Percentiles rank a stretch among this genome's conserved stretches.
Conservation (phyloP, 2,113 vertebrate genomes). For the Paracanthobrama guichenoti region DNA sequence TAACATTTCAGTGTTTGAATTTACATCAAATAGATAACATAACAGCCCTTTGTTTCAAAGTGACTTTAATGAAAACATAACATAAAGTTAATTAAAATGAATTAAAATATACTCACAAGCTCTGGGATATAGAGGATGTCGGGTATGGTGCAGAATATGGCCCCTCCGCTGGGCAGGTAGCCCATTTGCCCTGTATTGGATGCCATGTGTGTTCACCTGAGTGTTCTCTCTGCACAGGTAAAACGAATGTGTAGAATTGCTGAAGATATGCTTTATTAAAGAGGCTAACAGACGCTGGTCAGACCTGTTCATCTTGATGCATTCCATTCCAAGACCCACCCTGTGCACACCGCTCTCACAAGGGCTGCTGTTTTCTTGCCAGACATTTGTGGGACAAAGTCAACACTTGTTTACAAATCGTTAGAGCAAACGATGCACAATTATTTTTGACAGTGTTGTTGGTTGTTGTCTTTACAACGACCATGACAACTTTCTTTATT, state of each 20-base stretch:
- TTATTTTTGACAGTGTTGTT: neutral
- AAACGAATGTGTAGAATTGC: neutral
- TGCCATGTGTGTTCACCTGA: constrained; percentile 60
- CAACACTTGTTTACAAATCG: constrained; percentile 12
- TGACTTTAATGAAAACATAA: neutral
- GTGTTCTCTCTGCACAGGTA: neutral
- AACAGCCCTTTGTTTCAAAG: neutral
- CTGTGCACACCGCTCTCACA: constrained; percentile 28
- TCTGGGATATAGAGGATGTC: constrained; percentile 77
- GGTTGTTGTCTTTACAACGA: neutral
- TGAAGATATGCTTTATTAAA: constrained; percentile 37
- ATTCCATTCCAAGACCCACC: constrained; percentile 50
- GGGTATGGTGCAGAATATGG: constrained; percentile 68
- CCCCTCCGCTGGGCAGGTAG: constrained; percentile 66
- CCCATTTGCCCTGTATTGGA: constrained; percentile 59
- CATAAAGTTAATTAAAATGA: neutral
- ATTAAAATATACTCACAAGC: constrained; percentile 65
- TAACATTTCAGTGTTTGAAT: neutral
- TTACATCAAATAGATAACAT: neutral
- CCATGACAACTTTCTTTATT: neutral
- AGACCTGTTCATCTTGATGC: constrained; percentile 43
- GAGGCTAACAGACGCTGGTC: constrained; percentile 13
- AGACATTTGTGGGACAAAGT: neutral
- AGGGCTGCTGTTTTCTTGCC: neutral
- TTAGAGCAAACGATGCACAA: neutral